Evolutionary conservation across 2,113 vertebrate genomes (phyloP), one percentile per base, ranked within the genome.

Genomic region (Salminus brasiliensis): DNA sequence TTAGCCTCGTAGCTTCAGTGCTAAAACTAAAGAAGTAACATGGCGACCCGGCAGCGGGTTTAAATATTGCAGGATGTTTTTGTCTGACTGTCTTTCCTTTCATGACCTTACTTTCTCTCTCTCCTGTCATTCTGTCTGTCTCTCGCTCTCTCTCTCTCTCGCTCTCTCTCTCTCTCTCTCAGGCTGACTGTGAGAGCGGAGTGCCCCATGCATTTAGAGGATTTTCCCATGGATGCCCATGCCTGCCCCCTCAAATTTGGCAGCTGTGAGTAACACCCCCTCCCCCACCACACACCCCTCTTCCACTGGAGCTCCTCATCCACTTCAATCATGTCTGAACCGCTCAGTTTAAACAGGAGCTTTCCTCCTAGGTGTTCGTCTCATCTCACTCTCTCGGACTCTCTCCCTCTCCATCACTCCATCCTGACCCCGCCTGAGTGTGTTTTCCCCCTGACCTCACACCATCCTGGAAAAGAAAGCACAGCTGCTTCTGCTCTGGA

Each of bases 181-280:
- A 95, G 94, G 87, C 90, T 95, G 57, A 95, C 94, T 55, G 93
- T 95, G 18, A 88, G 93, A 88, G 94, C 94, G 32, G 94, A 94
- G 76, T 94, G 94, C 9, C 94, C 94, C 41, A 95, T 95, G 94
- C 94, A 95, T 84, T 89, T 95, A 60, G 94, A 94, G 62, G 93
- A 95, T 86, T 95, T 95, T 79, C 94, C 94, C 3, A 95, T 95
- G 94, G 94, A 95, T 68, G 94, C 93, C 59, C 94, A 95, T 72
- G 93, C 94, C 16, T 95, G 94, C 88, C 94, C 94, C 11, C 87
- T 95, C 39, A 95, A 95, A 86, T 95, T 93, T 77, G 94, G 93
- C 87, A 94, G 93, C 86, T 95, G 94, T 95, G 89, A 94, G 94
- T 93, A 72, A 25, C 36, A 55, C 43, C 16, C 34, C n/a, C 8